These are phyloP conservation scores for Hedychridium roseum DNA, from an alignment of 2,888 invertebrate genomes.

Conservation along the genomic window DNA sequence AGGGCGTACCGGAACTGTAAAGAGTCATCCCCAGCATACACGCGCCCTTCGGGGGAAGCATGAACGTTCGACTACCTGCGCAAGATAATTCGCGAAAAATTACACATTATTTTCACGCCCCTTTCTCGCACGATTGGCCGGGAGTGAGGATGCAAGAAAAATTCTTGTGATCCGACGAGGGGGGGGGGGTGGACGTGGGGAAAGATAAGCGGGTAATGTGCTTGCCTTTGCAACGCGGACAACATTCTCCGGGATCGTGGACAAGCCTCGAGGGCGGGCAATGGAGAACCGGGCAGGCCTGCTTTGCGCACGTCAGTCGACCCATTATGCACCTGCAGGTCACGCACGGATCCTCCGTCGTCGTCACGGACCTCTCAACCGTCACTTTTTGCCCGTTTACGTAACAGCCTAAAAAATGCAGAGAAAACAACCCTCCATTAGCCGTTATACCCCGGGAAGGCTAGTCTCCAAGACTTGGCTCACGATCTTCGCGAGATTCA, in stretches of 20 bases:
- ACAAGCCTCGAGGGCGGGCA: constrained; percentile 77
- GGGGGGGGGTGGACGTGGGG: too few species aligned
- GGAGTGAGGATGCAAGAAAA: too few species aligned
- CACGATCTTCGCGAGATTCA: constrained; percentile 18
- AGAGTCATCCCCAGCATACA: constrained; percentile 79
- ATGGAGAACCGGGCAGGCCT: constrained; percentile 88
- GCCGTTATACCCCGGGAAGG: constrained; percentile 16
- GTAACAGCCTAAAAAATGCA: constrained; percentile 79
- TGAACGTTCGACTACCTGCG: constrained; percentile 63
- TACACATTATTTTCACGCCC: background rate
- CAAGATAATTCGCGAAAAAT: background rate
- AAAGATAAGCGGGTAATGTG: constrained; percentile 2
- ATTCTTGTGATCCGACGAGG: too few species aligned
- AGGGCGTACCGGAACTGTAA: constrained; percentile 71
- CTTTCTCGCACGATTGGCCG: background rate
- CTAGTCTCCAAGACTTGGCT: constrained; percentile 11
- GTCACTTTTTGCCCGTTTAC: constrained; percentile 85
- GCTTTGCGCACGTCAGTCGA: constrained; percentile 80
- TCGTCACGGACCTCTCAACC: constrained; percentile 79
- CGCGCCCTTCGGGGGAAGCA: constrained; percentile 65
- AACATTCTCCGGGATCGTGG: constrained; percentile 82
- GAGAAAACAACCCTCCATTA: too few species aligned
- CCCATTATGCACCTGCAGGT: constrained; percentile 80
- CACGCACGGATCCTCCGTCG: constrained; percentile 85
- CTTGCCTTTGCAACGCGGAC: constrained; percentile 70